phyloP scores from a whole-genome alignment of 2,888 invertebrate species.

The Tenthredo mesomela region DNA sequence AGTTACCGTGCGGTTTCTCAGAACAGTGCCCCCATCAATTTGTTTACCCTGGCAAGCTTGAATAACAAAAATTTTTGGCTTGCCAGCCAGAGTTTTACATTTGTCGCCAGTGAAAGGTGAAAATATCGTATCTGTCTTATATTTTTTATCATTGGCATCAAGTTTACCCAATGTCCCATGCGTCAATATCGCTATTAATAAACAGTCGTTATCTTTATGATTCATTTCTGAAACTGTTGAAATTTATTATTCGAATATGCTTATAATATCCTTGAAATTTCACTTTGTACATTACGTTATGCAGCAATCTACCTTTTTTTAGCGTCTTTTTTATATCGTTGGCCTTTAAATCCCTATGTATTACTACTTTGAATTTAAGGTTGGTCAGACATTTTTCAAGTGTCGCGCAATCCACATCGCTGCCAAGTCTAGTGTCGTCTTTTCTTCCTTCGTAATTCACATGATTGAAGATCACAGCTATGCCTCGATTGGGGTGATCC shows the following conservation, averaged over 20 bases:
- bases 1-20: conserved; percentile 60
- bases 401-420: conserved; percentile 91
- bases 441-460: too few species aligned
- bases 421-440: too few species aligned
- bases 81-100: conserved; percentile 92
- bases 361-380: conserved; percentile 86
- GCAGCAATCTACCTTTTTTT: conserved; percentile 77
- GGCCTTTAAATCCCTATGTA: conserved; percentile 85
- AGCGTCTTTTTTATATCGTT: conserved; percentile 85
- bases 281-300: not conserved
- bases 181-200: conserved; percentile 90
- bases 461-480: conserved; percentile 96
- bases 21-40: too few species aligned
- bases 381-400: conserved; percentile 83
- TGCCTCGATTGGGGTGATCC: conserved; percentile 89
- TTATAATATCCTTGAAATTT: too few species aligned
- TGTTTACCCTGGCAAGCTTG: conserved; percentile 92
- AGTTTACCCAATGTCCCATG: conserved; percentile 95
- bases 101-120: conserved; percentile 88
- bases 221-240: conserved; percentile 85
- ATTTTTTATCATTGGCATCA: conserved; percentile 91
- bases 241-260: not conserved
- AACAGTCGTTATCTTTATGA: conserved; percentile 90
- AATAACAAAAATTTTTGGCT: conserved; percentile 88
- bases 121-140: conserved; percentile 91